Conservation (phyloP, 2,113 vertebrate species). For the Lichenostomus cassidix region DNA sequence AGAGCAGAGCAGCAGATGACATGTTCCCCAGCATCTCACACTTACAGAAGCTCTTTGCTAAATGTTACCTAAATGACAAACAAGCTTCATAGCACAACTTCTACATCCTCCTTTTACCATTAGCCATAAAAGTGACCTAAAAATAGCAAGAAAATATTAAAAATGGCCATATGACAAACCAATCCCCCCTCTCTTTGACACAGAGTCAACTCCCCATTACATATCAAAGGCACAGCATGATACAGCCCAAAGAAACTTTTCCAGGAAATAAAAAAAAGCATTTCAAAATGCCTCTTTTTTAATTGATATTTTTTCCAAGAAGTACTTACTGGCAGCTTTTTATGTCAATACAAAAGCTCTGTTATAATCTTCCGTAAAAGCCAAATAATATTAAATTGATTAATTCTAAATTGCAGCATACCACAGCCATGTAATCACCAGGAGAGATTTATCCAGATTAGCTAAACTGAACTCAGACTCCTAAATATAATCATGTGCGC, state of each 20-base stretch:
- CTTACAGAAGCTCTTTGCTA: background rate
- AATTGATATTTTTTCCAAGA: background rate
- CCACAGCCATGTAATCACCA: background rate
- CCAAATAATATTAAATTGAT: background rate
- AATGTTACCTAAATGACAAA: background rate
- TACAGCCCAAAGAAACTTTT: background rate
- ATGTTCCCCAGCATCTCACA: background rate
- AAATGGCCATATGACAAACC: background rate
- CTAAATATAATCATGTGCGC: background rate
- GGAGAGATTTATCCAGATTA: background rate
- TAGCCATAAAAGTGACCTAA: background rate
- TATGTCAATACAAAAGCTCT: conserved; percentile 6
- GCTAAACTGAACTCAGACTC: background rate
- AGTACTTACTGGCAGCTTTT: background rate
- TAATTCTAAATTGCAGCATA: conserved; percentile 26
- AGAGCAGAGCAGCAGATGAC: background rate
- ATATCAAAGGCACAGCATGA: conserved; percentile 46
- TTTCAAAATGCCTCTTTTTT: background rate
- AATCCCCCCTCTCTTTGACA: background rate
- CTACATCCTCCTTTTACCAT: background rate
- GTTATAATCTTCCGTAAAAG: background rate
- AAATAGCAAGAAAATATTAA: background rate
- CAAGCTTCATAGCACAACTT: background rate
- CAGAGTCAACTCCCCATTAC: background rate
- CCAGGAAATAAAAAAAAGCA: background rate